These are phyloP conservation scores for Formica selysi DNA, from an alignment of 1,140 invertebrate genomes.

Conservation along the genomic window DNA sequence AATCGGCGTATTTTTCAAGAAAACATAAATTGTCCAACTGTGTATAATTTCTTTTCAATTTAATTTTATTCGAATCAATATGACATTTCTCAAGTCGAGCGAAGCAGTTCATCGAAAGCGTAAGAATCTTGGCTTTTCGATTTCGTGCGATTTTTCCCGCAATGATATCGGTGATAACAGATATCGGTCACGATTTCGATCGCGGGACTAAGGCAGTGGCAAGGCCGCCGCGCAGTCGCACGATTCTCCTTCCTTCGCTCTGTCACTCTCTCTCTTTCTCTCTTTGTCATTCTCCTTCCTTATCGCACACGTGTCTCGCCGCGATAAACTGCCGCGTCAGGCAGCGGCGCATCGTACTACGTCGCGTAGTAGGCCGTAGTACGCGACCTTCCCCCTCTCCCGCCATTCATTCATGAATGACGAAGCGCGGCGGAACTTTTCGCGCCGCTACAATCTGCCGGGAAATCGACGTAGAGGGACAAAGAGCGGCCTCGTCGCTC, in stretches of 20 bases:
- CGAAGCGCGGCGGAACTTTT: conserved; percentile 11
- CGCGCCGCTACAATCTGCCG: background rate
- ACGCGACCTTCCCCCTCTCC: background rate
- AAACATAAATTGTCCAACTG: too few relatives aligned
- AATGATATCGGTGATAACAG: background rate
- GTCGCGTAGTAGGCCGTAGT: conserved; percentile 34
- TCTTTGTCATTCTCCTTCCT: background rate
- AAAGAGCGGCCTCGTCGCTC: background rate
- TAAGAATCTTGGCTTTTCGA: background rate
- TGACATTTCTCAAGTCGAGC: background rate
- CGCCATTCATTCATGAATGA: conserved; percentile 37
- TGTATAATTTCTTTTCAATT: background rate
- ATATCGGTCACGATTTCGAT: conserved; percentile 13
- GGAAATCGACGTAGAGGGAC: conserved; percentile 40
- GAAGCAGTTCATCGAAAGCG: background rate
- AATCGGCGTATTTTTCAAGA: too few relatives aligned
- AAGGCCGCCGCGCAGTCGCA: conserved; percentile 25
- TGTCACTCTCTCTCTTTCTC: background rate
- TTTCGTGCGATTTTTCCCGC: background rate
- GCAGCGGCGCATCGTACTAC: conserved; percentile 35
- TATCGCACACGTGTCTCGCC: background rate
- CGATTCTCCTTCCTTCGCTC: background rate
- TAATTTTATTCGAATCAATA: background rate
- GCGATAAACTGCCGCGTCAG: conserved; percentile 26
- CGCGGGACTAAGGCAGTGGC: background rate